Conservation (phyloP, 2,113 vertebrate genomes). For the Collichthys lucidus region DNA sequence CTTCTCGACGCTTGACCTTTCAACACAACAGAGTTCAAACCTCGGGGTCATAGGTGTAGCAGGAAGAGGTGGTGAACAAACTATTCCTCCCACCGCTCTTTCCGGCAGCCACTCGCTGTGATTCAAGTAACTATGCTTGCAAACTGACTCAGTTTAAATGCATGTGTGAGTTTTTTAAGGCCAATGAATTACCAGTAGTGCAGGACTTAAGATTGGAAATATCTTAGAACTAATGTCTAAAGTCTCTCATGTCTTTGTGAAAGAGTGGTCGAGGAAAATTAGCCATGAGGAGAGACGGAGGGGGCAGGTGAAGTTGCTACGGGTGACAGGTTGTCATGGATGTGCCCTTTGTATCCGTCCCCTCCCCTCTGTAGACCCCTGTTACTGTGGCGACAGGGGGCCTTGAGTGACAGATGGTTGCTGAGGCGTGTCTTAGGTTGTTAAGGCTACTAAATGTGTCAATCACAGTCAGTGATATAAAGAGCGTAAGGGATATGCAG, state of each 20-base stretch:
- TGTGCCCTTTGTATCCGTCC: constrained; percentile 60
- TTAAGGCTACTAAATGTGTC: constrained; percentile 71
- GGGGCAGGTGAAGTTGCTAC: constrained; percentile 57
- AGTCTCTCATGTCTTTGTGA: neutral
- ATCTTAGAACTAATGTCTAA: neutral
- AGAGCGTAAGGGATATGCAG: constrained; percentile 64
- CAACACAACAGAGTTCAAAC: constrained; percentile 1
- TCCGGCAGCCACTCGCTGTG: constrained; percentile 20
- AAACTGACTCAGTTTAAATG: constrained; percentile 32
- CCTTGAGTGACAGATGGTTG: constrained; percentile 73
- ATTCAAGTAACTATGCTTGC: constrained; percentile 19
- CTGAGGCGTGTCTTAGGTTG: constrained; percentile 68
- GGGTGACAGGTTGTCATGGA: constrained; percentile 70
- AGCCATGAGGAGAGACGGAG: neutral
- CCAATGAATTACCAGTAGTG: neutral
- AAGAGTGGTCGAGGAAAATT: constrained; percentile 11
- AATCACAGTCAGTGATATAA: constrained; percentile 65
- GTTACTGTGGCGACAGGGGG: constrained; percentile 70
- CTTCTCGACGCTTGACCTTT: constrained; percentile 29
- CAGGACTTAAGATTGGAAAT: neutral
- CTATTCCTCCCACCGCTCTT: constrained; percentile 32
- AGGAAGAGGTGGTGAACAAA: constrained; percentile 35
- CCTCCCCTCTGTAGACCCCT: constrained; percentile 33
- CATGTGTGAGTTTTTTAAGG: neutral
- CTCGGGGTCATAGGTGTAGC: constrained; percentile 25